Percentiles rank a stretch among this genome's conserved stretches.
These are phyloP conservation scores for Thalassarche chlororhynchos DNA, from an alignment of 2,113 vertebrate genomes.

Conservation along the genomic window DNA sequence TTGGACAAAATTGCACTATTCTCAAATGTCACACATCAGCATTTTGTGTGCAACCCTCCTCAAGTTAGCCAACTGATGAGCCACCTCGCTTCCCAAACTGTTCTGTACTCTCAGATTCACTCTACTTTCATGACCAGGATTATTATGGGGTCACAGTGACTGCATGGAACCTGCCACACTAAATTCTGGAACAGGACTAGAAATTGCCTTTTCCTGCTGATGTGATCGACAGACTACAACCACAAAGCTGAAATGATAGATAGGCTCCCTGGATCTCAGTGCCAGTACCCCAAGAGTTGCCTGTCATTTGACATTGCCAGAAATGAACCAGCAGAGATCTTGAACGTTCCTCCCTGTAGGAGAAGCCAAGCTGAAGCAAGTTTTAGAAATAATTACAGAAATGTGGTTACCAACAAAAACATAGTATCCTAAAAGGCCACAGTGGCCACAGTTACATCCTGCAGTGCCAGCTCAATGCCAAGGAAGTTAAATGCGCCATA, in stretches of 20 bases:
- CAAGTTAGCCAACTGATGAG: background rate
- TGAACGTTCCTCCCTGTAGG: background rate
- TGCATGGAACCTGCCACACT: background rate
- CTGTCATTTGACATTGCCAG: background rate
- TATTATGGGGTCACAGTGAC: background rate
- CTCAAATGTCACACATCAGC: background rate
- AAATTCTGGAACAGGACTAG: background rate
- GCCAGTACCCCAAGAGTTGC: background rate
- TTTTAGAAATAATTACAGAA: background rate
- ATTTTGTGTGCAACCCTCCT: background rate
- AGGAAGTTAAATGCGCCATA: background rate
- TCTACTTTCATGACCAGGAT: background rate
- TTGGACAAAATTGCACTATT: background rate
- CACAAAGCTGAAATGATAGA: background rate
- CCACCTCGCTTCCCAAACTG: background rate
- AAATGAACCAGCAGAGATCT: background rate
- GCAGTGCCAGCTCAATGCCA: background rate
- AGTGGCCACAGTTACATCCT: background rate
- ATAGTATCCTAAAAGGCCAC: background rate
- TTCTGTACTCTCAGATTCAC: background rate
- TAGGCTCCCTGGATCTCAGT: background rate
- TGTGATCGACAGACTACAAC: background rate
- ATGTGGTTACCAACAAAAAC: background rate
- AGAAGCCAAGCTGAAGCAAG: background rate
- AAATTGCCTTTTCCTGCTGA: background rate